Conservation (phyloP, 2,888 invertebrate genomes). For the Malthinus flaveolus region DNA sequence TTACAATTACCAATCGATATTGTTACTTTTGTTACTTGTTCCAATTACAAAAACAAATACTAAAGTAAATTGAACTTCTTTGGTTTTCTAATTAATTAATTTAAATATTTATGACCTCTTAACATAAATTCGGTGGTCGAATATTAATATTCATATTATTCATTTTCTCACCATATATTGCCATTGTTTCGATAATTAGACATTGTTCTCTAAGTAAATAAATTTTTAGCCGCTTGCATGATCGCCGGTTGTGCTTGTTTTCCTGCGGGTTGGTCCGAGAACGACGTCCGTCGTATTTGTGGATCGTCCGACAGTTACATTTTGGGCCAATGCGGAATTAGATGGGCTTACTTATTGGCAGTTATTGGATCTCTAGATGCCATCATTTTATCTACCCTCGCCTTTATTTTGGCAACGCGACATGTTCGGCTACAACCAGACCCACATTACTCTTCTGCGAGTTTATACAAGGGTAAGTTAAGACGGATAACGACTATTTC, state of each 20-base stretch:
- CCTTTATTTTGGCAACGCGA: conserved; percentile 89
- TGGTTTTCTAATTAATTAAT: too few relatives aligned
- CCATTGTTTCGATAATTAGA: too few relatives aligned
- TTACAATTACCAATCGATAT: not conserved
- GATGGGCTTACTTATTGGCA: conserved; percentile 93
- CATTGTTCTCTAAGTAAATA: too few relatives aligned
- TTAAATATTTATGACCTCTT: too few relatives aligned
- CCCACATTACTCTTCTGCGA: conserved; percentile 69
- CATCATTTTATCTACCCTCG: conserved; percentile 81
- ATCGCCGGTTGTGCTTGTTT: conserved; percentile 85
- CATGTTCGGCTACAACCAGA: conserved; percentile 86
- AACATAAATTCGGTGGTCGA: too few relatives aligned
- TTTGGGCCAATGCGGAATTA: conserved; percentile 82
- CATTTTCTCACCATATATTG: too few relatives aligned
- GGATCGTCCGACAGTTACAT: conserved; percentile 79
- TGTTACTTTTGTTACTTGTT: too few relatives aligned
- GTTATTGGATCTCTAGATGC: conserved; percentile 88
- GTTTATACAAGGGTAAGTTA: conserved; percentile 52
- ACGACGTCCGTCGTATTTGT: conserved; percentile 81
- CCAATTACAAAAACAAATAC: too few relatives aligned
- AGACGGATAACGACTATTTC: not conserved
- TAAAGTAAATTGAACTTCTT: too few relatives aligned
- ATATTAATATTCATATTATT: too few relatives aligned
- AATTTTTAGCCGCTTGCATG: conserved; percentile 79
- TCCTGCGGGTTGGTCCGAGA: conserved; percentile 90